Evolutionary conservation across 1,140 invertebrate genomes (phyloP).

Genomic region (Drosophila seguyi): DNA sequence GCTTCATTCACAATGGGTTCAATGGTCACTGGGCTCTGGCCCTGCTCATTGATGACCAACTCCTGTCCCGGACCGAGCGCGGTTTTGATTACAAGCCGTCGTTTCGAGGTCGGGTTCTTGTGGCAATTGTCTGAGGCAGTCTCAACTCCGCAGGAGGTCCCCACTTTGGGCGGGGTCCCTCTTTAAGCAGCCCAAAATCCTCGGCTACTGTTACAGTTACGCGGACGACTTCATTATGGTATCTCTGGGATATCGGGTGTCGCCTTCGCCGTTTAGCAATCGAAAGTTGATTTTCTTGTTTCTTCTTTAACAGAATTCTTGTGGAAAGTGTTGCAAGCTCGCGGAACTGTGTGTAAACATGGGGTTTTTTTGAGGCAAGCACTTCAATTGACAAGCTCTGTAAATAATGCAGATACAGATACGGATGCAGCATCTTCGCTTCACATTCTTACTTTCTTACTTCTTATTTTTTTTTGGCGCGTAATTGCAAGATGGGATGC

Average conservation of each 20-base stretch:
- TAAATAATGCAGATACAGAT: slow-evolving; percentile 47
- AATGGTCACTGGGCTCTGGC: neutral
- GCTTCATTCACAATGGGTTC: slow-evolving; percentile 25
- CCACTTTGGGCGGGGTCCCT: slow-evolving; percentile 5
- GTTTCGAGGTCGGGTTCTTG: slow-evolving; percentile 43
- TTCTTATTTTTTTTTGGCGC: slow-evolving; percentile 50
- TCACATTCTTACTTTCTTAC: slow-evolving; percentile 58
- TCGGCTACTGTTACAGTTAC: slow-evolving; percentile 77
- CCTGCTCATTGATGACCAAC: slow-evolving; percentile 62
- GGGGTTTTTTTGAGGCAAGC: slow-evolving; percentile 51
- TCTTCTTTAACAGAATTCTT: slow-evolving; percentile 64
- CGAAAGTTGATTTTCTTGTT: slow-evolving; percentile 79
- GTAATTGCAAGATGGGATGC: slow-evolving; percentile 59
- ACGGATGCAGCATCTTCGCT: slow-evolving; percentile 16
- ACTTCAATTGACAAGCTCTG: slow-evolving; percentile 75
- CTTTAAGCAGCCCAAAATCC: slow-evolving; percentile 53
- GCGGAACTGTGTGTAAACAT: slow-evolving; percentile 25
- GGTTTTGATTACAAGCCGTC: slow-evolving; percentile 64
- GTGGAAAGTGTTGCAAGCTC: slow-evolving; percentile 74
- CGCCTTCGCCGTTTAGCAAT: slow-evolving; percentile 39
- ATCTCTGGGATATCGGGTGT: slow-evolving; percentile 38
- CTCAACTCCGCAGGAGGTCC: slow-evolving; percentile 23
- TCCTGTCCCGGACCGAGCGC: neutral
- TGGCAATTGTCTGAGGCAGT: slow-evolving; percentile 61
- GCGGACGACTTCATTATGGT: slow-evolving; percentile 61